phyloP scores from a whole-genome alignment of 2,113 vertebrate species.

The Tachysurus vachellii region DNA sequence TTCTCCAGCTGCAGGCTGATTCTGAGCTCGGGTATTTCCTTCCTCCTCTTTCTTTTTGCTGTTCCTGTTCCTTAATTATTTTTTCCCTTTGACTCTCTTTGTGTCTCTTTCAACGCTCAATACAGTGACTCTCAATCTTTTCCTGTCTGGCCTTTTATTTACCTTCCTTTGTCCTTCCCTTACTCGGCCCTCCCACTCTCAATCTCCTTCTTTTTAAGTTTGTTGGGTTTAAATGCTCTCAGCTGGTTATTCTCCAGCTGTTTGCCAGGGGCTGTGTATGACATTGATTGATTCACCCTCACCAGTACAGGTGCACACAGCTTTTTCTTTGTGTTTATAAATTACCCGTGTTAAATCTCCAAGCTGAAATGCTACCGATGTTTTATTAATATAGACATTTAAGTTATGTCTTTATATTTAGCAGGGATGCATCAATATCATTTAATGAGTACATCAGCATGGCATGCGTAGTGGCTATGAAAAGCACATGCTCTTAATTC shows the following conservation, averaged over 20 bases:
- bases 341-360: not conserved
- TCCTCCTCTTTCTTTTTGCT: constrained; percentile 60
- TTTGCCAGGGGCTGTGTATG: constrained; percentile 48
- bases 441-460: not conserved
- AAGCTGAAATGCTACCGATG: not conserved
- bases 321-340: constrained; percentile 21
- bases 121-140: constrained; percentile 19
- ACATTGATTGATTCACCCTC: constrained; percentile 53
- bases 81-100: constrained; percentile 6
- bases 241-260: constrained; percentile 54
- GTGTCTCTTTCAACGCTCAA: constrained; percentile 1
- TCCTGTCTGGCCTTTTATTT: constrained; percentile 33
- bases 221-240: constrained; percentile 51
- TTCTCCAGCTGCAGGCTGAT: constrained; percentile 97
- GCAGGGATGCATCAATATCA: not conserved
- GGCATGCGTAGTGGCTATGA: not conserved
- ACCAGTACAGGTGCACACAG: constrained; percentile 43
- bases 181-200: constrained; percentile 36
- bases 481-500: not conserved
- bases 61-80: constrained; percentile 22
- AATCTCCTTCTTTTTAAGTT: constrained; percentile 49
- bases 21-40: constrained; percentile 94
- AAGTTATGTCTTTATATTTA: not conserved
- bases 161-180: constrained; percentile 24
- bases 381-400: not conserved